phyloP scores from a whole-genome alignment of 1,140 invertebrate genomes.

The Amphibalanus amphitrite region DNA sequence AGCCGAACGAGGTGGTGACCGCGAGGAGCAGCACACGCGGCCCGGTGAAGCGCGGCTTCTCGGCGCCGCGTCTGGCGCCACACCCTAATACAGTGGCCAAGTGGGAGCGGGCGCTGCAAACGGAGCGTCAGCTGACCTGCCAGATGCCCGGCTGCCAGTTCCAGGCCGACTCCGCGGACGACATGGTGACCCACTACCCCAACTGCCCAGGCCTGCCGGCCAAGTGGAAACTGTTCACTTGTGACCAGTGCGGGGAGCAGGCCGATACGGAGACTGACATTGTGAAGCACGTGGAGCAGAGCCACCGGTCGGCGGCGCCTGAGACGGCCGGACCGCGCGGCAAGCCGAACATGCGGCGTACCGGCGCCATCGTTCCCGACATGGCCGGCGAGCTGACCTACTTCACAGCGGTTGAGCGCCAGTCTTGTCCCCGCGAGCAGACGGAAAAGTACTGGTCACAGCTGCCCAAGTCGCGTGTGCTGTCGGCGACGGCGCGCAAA shows the following conservation, averaged over 20 bases:
- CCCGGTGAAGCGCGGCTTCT: background rate
- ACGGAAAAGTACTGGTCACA: background rate
- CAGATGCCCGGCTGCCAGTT: background rate
- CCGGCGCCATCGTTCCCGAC: background rate
- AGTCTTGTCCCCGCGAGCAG: background rate
- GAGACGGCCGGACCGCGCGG: background rate
- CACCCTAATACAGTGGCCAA: background rate
- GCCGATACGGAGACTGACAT: background rate
- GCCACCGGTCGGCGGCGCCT: background rate
- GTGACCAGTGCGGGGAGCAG: background rate
- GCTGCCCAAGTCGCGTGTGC: background rate
- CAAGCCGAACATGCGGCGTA: too few relatives aligned
- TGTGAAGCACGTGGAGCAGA: background rate
- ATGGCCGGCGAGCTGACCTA: background rate
- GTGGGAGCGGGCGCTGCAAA: background rate
- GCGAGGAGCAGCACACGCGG: too few relatives aligned
- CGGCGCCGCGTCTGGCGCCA: too few relatives aligned
- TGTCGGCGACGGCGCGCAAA: background rate
- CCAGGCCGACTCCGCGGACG: background rate
- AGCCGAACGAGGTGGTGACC: too few relatives aligned
- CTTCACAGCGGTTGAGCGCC: background rate
- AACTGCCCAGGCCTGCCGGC: background rate
- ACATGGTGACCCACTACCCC: background rate
- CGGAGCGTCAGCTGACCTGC: background rate
- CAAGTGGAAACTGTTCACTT: background rate